A percentile compares a stretch with the other conserved stretches of the same genome.
Conservation (phyloP, 2,797 vertebrate genomes). For the Lerista edwardsae region DNA sequence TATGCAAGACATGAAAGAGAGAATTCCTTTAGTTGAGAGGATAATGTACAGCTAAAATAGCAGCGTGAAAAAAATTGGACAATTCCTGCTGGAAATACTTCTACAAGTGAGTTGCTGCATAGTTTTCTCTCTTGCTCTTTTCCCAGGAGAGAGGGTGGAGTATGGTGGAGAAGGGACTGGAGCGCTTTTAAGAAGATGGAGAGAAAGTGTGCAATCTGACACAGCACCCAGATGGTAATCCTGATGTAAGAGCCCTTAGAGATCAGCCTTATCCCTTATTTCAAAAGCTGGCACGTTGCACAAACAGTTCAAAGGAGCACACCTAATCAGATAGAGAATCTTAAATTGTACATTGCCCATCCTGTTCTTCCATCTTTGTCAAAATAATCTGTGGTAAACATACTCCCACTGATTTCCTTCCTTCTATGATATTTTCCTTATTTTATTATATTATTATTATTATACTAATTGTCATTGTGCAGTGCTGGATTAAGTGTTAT, state of each 20-base stretch:
- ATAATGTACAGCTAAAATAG: not conserved
- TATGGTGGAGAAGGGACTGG: not conserved
- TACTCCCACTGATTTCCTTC: not conserved
- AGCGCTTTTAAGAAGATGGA: not conserved
- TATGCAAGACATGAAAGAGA: not conserved
- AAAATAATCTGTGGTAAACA: not conserved
- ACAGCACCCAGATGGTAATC: not conserved
- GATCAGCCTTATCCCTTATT: constrained; percentile 7
- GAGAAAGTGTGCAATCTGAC: not conserved
- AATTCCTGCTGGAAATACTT: not conserved
- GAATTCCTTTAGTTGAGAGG: not conserved
- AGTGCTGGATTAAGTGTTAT: not conserved
- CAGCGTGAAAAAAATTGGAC: not conserved
- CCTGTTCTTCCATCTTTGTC: not conserved
- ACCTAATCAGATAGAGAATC: not conserved
- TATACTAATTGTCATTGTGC: not conserved
- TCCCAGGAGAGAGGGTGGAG: not conserved
- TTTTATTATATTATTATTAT: not conserved
- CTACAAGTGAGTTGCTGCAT: not conserved
- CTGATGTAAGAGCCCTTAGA: not conserved
- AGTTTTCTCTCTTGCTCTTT: not conserved
- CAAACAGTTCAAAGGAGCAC: not conserved
- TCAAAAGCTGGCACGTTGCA: not conserved
- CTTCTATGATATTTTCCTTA: not conserved
- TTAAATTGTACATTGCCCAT: not conserved